phyloP scores from a whole-genome alignment of 2,113 vertebrate genomes.

The Phrynocephalus versicolor region DNA sequence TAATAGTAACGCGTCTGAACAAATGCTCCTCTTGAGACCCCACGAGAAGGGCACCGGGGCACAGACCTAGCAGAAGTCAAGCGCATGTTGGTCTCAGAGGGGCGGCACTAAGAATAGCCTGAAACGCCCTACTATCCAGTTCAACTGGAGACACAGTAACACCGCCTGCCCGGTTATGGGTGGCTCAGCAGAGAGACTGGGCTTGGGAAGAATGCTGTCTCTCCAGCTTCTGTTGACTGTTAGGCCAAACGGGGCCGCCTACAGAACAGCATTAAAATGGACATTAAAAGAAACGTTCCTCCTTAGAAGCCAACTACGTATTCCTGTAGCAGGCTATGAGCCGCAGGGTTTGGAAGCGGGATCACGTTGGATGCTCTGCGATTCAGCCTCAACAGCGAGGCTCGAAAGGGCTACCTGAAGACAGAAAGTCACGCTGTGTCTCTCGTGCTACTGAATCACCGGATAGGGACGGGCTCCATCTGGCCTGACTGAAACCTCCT shows the following conservation, averaged over 20 bases:
- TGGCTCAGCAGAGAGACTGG: no score
- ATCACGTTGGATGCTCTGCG: not conserved
- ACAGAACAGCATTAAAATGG: no score
- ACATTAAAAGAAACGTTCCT: no score
- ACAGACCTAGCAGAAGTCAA: not conserved
- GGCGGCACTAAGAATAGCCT: not conserved
- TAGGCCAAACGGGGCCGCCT: no score
- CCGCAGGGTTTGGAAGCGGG: not conserved
- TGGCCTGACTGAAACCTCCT: not conserved
- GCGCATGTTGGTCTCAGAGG: not conserved
- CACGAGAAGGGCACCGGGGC: not conserved
- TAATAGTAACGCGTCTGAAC: no score
- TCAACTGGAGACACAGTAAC: not conserved
- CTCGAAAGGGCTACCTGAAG: not conserved
- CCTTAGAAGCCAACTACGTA: no score
- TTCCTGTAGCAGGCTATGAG: not conserved
- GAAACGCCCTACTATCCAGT: not conserved
- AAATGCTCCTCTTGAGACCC: not conserved
- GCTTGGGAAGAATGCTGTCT: no score
- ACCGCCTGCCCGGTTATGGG: not conserved
- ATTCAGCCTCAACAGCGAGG: not conserved
- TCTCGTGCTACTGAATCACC: not conserved
- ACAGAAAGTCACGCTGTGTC: not conserved
- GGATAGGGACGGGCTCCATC: not conserved
- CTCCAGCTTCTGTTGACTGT: no score